Evolutionary conservation across 2,888 invertebrate genomes (phyloP).

Genomic region (Drosophila picticornis): DNA sequence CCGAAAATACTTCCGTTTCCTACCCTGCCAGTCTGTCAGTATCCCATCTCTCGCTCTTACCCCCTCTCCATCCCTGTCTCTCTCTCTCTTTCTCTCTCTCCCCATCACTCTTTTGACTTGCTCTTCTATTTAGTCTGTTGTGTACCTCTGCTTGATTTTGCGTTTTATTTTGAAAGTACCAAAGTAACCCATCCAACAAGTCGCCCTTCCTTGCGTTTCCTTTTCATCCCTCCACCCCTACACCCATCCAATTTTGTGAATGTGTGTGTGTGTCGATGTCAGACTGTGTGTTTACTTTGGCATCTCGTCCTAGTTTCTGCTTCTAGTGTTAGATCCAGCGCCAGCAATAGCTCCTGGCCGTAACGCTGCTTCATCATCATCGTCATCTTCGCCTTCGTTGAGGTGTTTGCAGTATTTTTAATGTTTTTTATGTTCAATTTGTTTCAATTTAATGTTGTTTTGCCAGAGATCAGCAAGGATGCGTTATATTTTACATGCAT

Average conservation of each 20-base stretch:
- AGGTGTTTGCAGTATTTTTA: slow-evolving; percentile 80
- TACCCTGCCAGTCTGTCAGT: slow-evolving; percentile 58
- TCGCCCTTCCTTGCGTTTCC: slow-evolving; percentile 8
- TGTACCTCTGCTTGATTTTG: slow-evolving; percentile 73
- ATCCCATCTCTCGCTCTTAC: slow-evolving; percentile 12
- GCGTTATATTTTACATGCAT: slow-evolving; percentile 75
- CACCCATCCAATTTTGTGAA: slow-evolving; percentile 8
- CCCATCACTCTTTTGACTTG: not conserved
- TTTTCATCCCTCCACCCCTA: not conserved
- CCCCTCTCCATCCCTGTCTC: not conserved
- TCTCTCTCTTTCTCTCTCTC: not conserved
- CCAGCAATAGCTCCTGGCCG: slow-evolving; percentile 11
- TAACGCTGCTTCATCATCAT: slow-evolving; percentile 18
- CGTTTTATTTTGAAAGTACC: slow-evolving; percentile 57
- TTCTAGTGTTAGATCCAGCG: slow-evolving; percentile 18
- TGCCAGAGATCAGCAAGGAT: slow-evolving; percentile 70
- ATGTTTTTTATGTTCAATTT: slow-evolving; percentile 80
- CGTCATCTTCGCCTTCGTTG: slow-evolving; percentile 33
- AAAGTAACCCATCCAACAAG: slow-evolving; percentile 61
- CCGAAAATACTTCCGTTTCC: slow-evolving; percentile 82
- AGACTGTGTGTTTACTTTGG: slow-evolving; percentile 70
- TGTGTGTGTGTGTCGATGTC: slow-evolving; percentile 34
- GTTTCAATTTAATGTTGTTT: slow-evolving; percentile 81
- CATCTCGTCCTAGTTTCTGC: slow-evolving; percentile 52
- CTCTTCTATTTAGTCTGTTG: slow-evolving; percentile 42